Percentiles rank a stretch among this genome's conserved stretches.
Evolutionary conservation across 1,140 invertebrate genomes (phyloP).

Genomic region (Muscidifurax raptorellus): DNA sequence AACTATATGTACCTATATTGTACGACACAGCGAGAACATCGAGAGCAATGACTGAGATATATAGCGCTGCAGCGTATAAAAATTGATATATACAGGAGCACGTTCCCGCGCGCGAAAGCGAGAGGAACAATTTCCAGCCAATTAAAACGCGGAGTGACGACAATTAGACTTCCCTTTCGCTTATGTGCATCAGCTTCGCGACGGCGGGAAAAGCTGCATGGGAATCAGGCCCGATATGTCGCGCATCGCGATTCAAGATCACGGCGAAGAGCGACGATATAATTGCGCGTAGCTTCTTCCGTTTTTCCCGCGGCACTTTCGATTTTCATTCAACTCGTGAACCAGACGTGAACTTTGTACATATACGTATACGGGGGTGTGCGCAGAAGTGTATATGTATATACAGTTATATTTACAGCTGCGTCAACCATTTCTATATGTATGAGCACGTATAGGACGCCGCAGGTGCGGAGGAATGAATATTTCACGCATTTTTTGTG

Average conservation of each 20-base stretch:
- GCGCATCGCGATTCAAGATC: slow-evolving; percentile 64
- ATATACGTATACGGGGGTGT: background rate
- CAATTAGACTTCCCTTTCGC: background rate
- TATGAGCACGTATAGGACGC: background rate
- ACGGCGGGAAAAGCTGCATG: background rate
- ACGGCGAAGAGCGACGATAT: slow-evolving; percentile 55
- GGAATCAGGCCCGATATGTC: background rate
- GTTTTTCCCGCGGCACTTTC: slow-evolving; percentile 33
- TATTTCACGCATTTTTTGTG: background rate
- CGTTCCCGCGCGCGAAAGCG: slow-evolving; percentile 59
- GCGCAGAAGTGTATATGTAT: background rate
- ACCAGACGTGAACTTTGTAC: background rate
- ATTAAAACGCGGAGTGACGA: slow-evolving; percentile 21
- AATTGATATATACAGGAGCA: too few relatives aligned
- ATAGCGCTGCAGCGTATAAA: too few relatives aligned
- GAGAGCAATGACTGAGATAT: background rate
- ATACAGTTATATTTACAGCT: too few relatives aligned
- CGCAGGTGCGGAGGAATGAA: background rate
- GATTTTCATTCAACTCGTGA: background rate
- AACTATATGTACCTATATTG: too few relatives aligned
- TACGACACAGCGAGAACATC: background rate
- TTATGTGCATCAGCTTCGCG: background rate
- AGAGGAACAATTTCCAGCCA: slow-evolving; percentile 54
- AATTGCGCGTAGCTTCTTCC: background rate
- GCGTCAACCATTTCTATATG: background rate